Evolutionary conservation across 2,888 invertebrate genomes (phyloP).

Genomic region (Labia minor): DNA sequence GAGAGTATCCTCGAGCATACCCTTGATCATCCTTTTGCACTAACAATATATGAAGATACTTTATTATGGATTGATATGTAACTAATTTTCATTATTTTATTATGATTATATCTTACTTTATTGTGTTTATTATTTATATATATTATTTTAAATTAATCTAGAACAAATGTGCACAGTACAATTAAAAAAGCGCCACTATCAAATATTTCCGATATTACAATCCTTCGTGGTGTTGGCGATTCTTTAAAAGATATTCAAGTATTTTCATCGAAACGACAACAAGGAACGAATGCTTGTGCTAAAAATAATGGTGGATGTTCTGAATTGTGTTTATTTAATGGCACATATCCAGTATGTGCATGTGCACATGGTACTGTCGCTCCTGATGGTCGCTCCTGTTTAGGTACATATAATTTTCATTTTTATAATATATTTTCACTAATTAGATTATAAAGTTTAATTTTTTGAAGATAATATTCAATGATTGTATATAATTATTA

Average conservation of each 20-base stretch:
- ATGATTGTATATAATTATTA: conserved; percentile 2
- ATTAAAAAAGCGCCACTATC: conserved; percentile 52
- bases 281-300: conserved; percentile 52
- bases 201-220: conserved; percentile 46
- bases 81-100: conserved; percentile 31
- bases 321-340: conserved; percentile 67
- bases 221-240: conserved; percentile 50
- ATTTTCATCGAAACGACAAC: conserved; percentile 44
- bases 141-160: conserved; percentile 26
- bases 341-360: conserved; percentile 55
- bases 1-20: conserved; percentile 41
- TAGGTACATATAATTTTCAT: conserved; percentile 36
- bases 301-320: conserved; percentile 59
- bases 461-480: not conserved
- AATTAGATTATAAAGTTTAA: not conserved
- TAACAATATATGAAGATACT: conserved; percentile 50
- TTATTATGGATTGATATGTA: conserved; percentile 74
- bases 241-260: conserved; percentile 59
- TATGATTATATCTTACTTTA: not conserved
- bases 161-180: conserved; percentile 48
- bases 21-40: conserved; percentile 50
- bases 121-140: too few species aligned
- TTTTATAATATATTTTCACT: not conserved
- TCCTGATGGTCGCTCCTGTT: conserved; percentile 54
- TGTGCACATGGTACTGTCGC: conserved; percentile 73